Evolutionary conservation across 2,797 vertebrate genomes (phyloP), one percentile per base, ranked within the genome.

Genomic region (Parauchenoglanis ngamensis): DNA sequence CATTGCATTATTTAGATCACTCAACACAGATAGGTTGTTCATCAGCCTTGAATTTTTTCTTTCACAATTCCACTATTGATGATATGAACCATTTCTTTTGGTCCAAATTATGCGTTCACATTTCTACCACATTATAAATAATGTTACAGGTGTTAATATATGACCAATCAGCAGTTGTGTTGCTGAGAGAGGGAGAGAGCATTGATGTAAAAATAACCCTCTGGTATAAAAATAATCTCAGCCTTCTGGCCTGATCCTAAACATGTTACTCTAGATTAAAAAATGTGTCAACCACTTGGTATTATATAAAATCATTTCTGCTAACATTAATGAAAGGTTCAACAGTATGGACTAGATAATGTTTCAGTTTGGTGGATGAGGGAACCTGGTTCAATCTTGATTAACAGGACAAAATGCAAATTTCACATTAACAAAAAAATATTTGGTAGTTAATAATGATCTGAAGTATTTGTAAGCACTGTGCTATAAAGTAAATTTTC

Each of bases 201-300:
- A 17, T 12, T 8, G n/a, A 68, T 72, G 12, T 82, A 86, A 83
- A 88, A 83, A 89, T 85, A 88, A 80, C 54, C 15, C 31, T 13
- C 21, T 5, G 25, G 46, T 83, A 13, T 84, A 86, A 80, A 88
- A 86, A 89, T 86, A 88, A 61, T 17, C 3, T 56, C 5, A n/a
- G 23, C 15, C 61, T 13, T 84, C 72, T 44, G 44, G 75, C 73
- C 76, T 85, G 77, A 72, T 70, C 86, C 44, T 40, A 17, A 63
- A 40, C 4, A 4, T 59, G 75, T 65, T 81, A 44, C 31, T 87
- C 59, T 84, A 80, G 84, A 65, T 56, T 15, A 49, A 49, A 49
- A 68, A 46, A 52, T 46, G 13, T 35, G 17, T n/a, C n/a, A 12
- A 80, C 2, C 49, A 0, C 25, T 59, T 40, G 68, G 81, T 79